Base-by-base conservation (phyloP, 2,888 invertebrate genomes). In the Poecilus cupreus region DNA sequence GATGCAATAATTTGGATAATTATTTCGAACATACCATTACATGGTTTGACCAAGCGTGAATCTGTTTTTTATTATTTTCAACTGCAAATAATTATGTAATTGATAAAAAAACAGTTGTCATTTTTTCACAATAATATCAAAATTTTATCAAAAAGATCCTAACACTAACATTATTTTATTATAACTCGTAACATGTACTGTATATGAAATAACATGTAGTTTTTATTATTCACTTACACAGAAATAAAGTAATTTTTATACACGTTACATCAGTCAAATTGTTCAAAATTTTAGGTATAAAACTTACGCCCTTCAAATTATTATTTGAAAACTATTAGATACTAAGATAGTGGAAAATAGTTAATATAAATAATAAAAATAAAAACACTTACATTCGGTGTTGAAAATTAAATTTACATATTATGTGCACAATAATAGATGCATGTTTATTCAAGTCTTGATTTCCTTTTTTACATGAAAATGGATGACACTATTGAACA, bases 321-420 rank as follows among this genome's bases (percentile, higher is more conserved):
- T n/a, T n/a, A n/a, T n/a, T n/a, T n/a, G n/a, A n/a, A n/a, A n/a
- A n/a, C n/a, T n/a, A n/a, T n/a, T n/a, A n/a, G n/a, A n/a, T n/a
- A n/a, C n/a, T n/a, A n/a, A n/a, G n/a, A n/a, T 37, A 68, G 4
- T 32, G 16, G 32, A 37, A 26, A 32, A 37, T 37, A 64, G 5
- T 26, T 22, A 60, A n/a, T n/a, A 60, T 20, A 13, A 60, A 60
- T 22, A 18, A 32, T 13, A 37, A 68, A 60, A 37, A 37, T 18
- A 68, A 68, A 68, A 68, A 37, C 32, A 68, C 64, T 68, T 68
- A 68, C 64, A 68, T 68, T 18, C 18, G 64, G 13, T 11, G 64
- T 18, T 8, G 32, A 68, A 32, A 18, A 32, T 68, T 13, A 18
- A 68, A 68, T 68, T 68, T 51, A 18, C 18, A 68, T 32, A 37